Evolutionary conservation across 2,888 invertebrate genomes (phyloP), one percentile per base, ranked within the genome.

Genomic region (Rugalucina vietnamica): DNA sequence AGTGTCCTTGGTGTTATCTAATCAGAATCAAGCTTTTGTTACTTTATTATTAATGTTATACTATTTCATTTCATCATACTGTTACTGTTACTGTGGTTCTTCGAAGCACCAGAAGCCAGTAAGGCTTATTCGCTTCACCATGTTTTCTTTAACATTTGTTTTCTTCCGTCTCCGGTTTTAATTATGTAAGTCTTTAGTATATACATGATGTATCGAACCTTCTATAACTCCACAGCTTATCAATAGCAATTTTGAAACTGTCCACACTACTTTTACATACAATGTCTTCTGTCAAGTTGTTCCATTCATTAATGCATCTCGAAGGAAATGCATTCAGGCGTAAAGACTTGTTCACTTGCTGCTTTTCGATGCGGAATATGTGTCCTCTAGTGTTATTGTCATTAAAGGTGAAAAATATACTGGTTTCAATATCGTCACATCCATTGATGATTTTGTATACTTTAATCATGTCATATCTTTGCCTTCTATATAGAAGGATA

Each of bases 401-500:
- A 43, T 72, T 72, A 29, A 72, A 72, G 5, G 21, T 43, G 29
- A 72, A 72, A 34, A 72, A 72, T 27, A 18, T 34, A 3, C 18
- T 27, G 12, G 36, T 8, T 12, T 29, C 10, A 29, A 60, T 60
- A 60, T 60, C 24, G n/a, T 77, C 77, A 32, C 29, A 32, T 14
- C n/a, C 21, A 24, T 69, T 65, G 3, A 50, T 49, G 0, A 54
- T 57, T 36, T 71, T 81, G 49, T 36, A 81, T 24, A 76, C 54
- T 36, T 81, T 43, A 5, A 76, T 81, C 37, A 81, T 69, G 54
- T 81, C 81, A 50, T 76, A 76, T 27, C 76, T 43, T 24, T 21
- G 37, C 4, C 80, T 39, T 43, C 75, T 69, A 24, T 80, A 60
- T 3, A 43, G 12, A 24, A 80, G 69, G 5, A 70, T 69, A 5